Evolutionary conservation across 2,113 vertebrate species (phyloP).

Genomic region (Agelaius phoeniceus): DNA sequence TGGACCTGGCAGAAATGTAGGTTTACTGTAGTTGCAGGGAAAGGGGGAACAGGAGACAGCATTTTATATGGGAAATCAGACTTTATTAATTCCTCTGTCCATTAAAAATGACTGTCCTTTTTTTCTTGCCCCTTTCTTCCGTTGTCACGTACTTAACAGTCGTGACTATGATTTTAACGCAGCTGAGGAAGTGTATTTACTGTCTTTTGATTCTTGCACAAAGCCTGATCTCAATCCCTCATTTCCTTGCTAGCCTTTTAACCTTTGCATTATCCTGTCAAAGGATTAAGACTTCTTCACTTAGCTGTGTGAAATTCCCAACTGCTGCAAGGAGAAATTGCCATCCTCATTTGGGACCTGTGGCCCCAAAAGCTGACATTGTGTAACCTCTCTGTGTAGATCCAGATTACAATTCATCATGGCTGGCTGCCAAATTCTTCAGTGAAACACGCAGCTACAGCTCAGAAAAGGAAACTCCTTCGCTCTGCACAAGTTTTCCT

Average conservation of each 20-base stretch:
- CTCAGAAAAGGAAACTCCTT: neutral
- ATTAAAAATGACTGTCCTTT: neutral
- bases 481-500: neutral
- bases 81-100: neutral
- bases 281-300: neutral
- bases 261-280: neutral
- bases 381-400: rapidly evolving
- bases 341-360: neutral
- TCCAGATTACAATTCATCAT: neutral
- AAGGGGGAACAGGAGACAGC: neutral
- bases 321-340: neutral
- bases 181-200: neutral
- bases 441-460: neutral
- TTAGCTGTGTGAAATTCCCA: neutral
- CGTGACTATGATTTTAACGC: neutral
- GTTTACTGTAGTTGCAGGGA: neutral
- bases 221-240: neutral
- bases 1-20: neutral
- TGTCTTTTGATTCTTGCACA: neutral
- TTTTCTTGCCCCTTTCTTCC: neutral
- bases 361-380: neutral
- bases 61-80: neutral
- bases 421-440: neutral
- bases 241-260: neutral
- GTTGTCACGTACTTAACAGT: neutral